Evolutionary conservation across 2,888 invertebrate species (phyloP).

Genomic region (Therioaphis trifolii): DNA sequence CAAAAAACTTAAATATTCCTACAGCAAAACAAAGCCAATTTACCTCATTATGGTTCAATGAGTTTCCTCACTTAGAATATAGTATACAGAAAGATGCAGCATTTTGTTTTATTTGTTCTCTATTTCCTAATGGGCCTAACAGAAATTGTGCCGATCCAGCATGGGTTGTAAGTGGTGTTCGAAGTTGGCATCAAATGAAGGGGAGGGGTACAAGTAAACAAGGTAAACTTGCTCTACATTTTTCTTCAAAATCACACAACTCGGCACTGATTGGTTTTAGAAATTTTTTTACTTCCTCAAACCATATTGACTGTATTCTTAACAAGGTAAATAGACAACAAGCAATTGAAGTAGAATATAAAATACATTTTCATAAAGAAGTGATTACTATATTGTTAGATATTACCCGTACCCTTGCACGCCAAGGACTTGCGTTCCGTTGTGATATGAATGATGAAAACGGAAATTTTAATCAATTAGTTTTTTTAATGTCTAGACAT

Average conservation of each 20-base stretch:
- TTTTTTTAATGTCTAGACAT: neutral
- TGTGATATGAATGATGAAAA: neutral
- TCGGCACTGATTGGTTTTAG: conserved; percentile 5
- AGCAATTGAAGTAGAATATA: conserved; percentile 12
- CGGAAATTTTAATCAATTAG: neutral
- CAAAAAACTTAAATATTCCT: conserved; percentile 14
- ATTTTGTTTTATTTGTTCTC: conserved; percentile 12
- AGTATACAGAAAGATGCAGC: conserved; percentile 3
- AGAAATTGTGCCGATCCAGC: neutral
- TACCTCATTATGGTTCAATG: conserved; percentile 12
- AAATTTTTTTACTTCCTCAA: neutral
- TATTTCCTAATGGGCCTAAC: neutral
- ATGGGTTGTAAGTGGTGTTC: conserved; percentile 8
- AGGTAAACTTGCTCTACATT: neutral
- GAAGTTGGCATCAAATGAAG: neutral
- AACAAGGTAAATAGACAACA: conserved; percentile 17
- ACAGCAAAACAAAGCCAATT: conserved; percentile 13
- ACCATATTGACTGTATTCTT: neutral
- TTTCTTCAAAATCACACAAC: conserved; percentile 10
- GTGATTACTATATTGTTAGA: conserved; percentile 15
- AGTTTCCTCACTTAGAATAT: neutral
- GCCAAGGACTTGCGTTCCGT: neutral
- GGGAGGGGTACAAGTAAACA: neutral
- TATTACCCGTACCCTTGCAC: conserved; percentile 2
- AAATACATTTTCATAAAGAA: conserved; percentile 18